Base-by-base conservation (phyloP, 2,113 vertebrate species). In the Heterocephalus glaber region DNA sequence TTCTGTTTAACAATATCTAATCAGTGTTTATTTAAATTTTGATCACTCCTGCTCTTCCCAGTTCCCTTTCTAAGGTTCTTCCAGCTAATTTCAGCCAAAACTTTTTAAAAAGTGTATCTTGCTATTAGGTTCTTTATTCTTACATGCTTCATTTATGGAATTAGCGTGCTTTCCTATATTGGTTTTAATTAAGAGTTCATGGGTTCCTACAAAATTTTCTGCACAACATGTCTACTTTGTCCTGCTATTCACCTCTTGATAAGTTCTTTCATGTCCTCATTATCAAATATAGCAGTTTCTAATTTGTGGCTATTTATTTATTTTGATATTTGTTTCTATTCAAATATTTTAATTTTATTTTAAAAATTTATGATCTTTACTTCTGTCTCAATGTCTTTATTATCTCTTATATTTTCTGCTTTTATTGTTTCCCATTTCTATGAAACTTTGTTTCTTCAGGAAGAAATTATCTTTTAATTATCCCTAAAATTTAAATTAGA, bases 111-210 rank as follows among this genome's bases (percentile, higher is more conserved):
- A 52, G 38, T 65, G 20, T 20, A 22, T 49, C 41, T 22, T 65
- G 20, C 65, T 58, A 54, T 26, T 77, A 38, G 61, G 52, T 17
- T 38, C 44, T 81, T 92, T 17, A 86, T 16, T 56, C 60, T 93
- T 61, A 58, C 26, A 35, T 56, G 33, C 65, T 97, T 76, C 76
- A 95, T 89, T 89, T 87, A 52, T 76, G 89, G n/a, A 72, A 9
- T 1, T 44, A 68, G 52, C 58, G 63, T 80, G 74, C n/a, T 86
- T 96, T 77, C 80, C 47, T 68, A 38, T 47, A 58, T 77, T 90
- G 80, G 38, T 60, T 91, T 96, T 85, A 95, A 86, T 92, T 52
- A 44, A 30, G 58, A 68, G 26, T 38, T 89, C 84, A 1, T 14
- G 38, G 2, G 20, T 1, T 8, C 60, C 52, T 81, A 90, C 5